A percentile compares a stretch with the other conserved stretches of the same genome.
Evolutionary conservation across 1,140 invertebrate species (phyloP).

Genomic region (Trichonephila inaurata): DNA sequence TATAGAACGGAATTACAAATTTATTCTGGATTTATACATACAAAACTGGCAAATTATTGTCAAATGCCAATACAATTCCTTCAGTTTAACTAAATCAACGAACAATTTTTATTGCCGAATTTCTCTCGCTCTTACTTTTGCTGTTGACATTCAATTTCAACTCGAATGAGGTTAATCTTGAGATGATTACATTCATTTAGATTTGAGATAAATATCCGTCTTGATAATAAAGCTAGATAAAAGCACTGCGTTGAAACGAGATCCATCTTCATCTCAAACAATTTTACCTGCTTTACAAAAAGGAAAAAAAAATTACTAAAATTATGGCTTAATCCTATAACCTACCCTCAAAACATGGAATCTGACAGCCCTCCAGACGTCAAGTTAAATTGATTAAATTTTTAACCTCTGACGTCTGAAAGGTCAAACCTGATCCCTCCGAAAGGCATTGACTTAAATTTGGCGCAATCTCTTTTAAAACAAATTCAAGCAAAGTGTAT

Average conservation of each 20-base stretch:
- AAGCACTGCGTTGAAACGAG: background rate
- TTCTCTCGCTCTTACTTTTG: too few species aligned
- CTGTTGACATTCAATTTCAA: too few species aligned
- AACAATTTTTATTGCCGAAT: too few species aligned
- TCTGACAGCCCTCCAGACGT: background rate
- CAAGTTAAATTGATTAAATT: conserved; percentile 23
- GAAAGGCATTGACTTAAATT: background rate
- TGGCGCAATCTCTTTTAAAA: conserved; percentile 53
- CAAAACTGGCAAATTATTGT: too few species aligned
- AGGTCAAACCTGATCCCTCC: background rate
- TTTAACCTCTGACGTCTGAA: background rate
- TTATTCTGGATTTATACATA: too few species aligned
- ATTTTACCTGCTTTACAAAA: background rate
- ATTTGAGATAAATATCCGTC: too few species aligned
- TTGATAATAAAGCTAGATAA: background rate
- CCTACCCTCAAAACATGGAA: background rate
- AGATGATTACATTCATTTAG: too few species aligned
- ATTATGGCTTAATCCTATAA: background rate
- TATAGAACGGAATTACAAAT: too few species aligned
- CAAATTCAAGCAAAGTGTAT: conserved; percentile 33
- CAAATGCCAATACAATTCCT: too few species aligned
- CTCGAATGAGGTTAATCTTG: too few species aligned
- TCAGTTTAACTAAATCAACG: too few species aligned
- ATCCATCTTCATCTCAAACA: background rate
- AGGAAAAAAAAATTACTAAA: background rate